Evolutionary conservation across 2,797 vertebrate species (phyloP).

Genomic region (Craterocephalus amniculus): DNA sequence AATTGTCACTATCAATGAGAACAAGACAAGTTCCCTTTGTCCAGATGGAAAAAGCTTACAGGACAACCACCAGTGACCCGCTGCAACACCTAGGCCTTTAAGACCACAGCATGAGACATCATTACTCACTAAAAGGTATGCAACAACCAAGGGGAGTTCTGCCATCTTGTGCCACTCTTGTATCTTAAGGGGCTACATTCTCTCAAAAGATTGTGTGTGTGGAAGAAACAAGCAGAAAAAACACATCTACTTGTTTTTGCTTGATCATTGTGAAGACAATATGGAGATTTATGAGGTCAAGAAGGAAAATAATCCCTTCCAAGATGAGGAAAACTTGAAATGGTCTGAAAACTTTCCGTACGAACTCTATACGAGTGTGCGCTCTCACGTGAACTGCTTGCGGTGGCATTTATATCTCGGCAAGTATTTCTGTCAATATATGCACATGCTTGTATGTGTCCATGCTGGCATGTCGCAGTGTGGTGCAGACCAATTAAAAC

Average conservation of each 20-base stretch:
- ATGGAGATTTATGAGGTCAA: background rate
- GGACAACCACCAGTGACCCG: background rate
- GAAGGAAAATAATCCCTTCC: background rate
- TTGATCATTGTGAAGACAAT: background rate
- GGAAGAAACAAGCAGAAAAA: background rate
- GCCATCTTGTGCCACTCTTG: background rate
- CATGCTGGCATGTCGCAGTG: constrained; percentile 56
- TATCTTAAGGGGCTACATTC: background rate
- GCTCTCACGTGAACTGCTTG: constrained; percentile 18
- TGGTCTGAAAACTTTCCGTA: background rate
- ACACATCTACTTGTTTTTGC: background rate
- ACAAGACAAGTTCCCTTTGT: background rate
- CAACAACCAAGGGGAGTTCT: background rate
- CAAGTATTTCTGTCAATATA: constrained; percentile 43
- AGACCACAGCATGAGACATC: background rate
- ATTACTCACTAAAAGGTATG: background rate
- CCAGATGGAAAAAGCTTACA: background rate
- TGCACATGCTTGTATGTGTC: constrained; percentile 19
- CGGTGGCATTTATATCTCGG: constrained; percentile 43
- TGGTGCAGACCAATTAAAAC: constrained; percentile 83
- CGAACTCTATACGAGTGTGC: background rate
- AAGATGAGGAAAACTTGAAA: background rate
- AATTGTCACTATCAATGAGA: background rate
- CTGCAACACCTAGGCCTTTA: background rate
- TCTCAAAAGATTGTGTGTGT: background rate